Evolutionary conservation across 1,140 invertebrate species (phyloP), one percentile per base, ranked within the genome.

Genomic region (Drosophila navojoa): DNA sequence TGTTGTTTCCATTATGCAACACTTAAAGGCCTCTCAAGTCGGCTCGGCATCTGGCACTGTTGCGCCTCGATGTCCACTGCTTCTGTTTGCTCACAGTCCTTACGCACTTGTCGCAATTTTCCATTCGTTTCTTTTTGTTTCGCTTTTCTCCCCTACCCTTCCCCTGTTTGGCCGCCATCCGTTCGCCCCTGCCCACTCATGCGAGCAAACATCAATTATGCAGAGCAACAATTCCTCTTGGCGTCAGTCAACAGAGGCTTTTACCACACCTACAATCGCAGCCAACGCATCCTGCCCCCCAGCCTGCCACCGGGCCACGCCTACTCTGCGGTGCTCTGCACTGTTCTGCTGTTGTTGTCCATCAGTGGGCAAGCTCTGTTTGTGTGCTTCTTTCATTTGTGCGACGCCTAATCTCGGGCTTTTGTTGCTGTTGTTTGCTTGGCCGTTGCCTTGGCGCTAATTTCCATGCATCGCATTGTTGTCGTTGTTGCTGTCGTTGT

Each of bases 381-480:
- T 64, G 45, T 71, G 77, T 77, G 52, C 44, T 25, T 29, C 44
- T 54, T 54, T 22, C 59, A 61, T 61, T 47, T 32, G 35, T 38
- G 59, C 29, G 44, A 50, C 27, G 45, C 42, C 59, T 61, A 49
- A 61, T 49, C 44, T 35, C 13, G 29, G 45, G 19, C 38, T 50
- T 59, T 16, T 29, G 50, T 32, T 22, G 16, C 5, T n/a, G 11
- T 19, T 40, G 19, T 25, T 55, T 38, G 35, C 38, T 25, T 44
- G 54, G 40, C 27, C 22, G 42, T 29, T 59, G 47, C 47, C 45
- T 57, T 27, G 35, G 62, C 49, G 53, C 50, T 72, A 64, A 72
- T 72, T 72, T 66, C 53, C 70, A 64, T 72, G 45, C 61, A 53
- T 67, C 42, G 62, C 49, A 52, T 71, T 64, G 54, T 54, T 60